These are phyloP conservation scores for Sinocyclocheilus maitianheensis DNA, from an alignment of 2,113 vertebrate species.

Conservation along the genomic window DNA sequence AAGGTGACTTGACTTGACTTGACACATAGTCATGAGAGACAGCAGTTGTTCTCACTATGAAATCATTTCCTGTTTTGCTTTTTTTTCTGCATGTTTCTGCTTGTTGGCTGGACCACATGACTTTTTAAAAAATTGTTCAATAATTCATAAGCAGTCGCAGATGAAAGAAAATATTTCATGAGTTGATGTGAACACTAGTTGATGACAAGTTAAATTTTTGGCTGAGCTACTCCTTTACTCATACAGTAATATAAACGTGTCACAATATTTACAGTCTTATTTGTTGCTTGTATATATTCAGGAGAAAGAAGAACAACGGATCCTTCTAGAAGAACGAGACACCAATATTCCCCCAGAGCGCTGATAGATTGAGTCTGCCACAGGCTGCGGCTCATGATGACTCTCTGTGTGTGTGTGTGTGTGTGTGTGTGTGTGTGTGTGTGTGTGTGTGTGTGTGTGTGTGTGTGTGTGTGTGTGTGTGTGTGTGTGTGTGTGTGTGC, in stretches of 20 bases:
- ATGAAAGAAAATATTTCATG: neutral
- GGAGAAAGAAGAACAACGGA: constrained; percentile 45
- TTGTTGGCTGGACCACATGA: neutral
- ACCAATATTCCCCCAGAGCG: constrained; percentile 48
- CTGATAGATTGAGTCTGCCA: constrained; percentile 64
- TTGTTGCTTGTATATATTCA: constrained; percentile 31
- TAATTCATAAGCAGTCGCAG: neutral
- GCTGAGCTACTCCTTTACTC: no score
- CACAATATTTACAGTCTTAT: neutral
- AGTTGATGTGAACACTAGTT: neutral
- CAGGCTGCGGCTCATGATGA: constrained; percentile 25
- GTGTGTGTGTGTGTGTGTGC: constrained; percentile 28
- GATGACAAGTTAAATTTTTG: no score
- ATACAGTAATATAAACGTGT: neutral
- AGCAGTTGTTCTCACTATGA: no score
- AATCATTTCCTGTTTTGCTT: neutral
- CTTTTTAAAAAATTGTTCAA: neutral
- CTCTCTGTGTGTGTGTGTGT: constrained; percentile 4
- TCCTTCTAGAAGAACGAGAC: constrained; percentile 61
- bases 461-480: constrained; percentile 22
- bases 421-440: constrained; percentile 26
- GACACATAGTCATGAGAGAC: no score
- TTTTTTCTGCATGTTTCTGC: neutral
- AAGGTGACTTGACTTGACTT: no score
- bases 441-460: constrained; percentile 23